Conservation (phyloP, 2,888 invertebrate genomes). For the Monoplex corrugatus region DNA sequence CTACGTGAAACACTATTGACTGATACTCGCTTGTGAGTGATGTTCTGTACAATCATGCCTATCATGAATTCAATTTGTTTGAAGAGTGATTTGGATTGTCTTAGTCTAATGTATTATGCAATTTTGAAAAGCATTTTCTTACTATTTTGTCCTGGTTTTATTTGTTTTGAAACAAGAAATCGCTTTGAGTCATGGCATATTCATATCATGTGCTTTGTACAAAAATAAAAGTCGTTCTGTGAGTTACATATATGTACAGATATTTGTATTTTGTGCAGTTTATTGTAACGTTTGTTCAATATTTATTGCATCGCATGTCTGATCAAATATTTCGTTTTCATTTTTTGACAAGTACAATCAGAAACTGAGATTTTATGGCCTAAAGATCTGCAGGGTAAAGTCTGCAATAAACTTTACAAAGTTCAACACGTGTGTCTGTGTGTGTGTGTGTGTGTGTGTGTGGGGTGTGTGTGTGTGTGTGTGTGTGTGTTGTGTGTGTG, state of each 20-base stretch:
- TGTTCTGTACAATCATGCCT: too few species aligned
- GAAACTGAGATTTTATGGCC: too few species aligned
- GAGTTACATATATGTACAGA: neutral
- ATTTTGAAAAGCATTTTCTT: too few species aligned
- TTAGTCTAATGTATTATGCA: too few species aligned
- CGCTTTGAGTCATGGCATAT: too few species aligned
- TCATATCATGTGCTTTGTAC: neutral
- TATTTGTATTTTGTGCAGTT: neutral
- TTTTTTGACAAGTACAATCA: too few species aligned
- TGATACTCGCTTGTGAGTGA: too few species aligned
- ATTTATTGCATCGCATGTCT: neutral
- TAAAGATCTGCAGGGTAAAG: neutral
- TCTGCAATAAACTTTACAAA: constrained; percentile 1
- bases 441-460: neutral
- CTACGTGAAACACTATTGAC: too few species aligned
- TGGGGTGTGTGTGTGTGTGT: neutral
- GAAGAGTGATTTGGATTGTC: too few species aligned
- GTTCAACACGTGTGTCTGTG: neutral
- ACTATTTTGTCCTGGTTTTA: too few species aligned
- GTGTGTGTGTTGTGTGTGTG: neutral
- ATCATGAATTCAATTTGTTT: too few species aligned
- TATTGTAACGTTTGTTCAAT: neutral
- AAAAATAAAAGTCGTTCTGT: neutral
- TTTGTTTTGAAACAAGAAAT: too few species aligned
- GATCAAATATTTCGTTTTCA: neutral